Evolutionary conservation across 2,888 invertebrate species (phyloP), one percentile per base, ranked within the genome.

Genomic region (Hyles lineata): DNA sequence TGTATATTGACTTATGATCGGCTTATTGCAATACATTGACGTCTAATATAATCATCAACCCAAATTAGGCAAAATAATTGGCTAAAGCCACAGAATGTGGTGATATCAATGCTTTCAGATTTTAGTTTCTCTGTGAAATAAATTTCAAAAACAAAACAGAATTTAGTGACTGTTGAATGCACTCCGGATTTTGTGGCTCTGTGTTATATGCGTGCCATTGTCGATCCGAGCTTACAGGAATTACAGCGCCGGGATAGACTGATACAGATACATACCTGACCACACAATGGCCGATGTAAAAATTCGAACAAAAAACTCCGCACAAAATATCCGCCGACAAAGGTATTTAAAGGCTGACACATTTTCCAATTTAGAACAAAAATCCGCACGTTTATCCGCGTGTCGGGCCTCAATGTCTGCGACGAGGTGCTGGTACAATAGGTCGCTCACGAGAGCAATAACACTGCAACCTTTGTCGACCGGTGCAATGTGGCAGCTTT

Each of bases 401-500:
- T 67, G 72, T 59, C 67, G 35, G 72, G 55, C 67, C 35, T 63
- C 63, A 67, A 58, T 71, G 43, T 60, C 15, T 55, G 62, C 52
- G 52, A 71, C 62, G 62, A 32, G 61, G 29, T 15, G 25, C 50
- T 61, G 62, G 19, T 70, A 74, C 70, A 71, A 70, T 55, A 73
- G 71, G 35, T 73, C 72, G 71, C 75, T 25, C 70, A 75, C 55
- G 70, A 43, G 73, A 75, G 80, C 76, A 82, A 83, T 80, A 82
- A 83, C 81, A 81, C 73, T 70, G 75, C 77, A 76, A 83, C 82
- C 85, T 85, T 86, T 87, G 83, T 83, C 55, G 52, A 60, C 77
- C 78, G 76, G 75, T 74, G 71, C 74, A 74, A 60, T 69, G 50
- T 76, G 72, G 72, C 75, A 69, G 81, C 79, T 85, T 83, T 83